These are phyloP conservation scores for Synodontis membranacea DNA, from an alignment of 2,113 vertebrate genomes.

Conservation along the genomic window DNA sequence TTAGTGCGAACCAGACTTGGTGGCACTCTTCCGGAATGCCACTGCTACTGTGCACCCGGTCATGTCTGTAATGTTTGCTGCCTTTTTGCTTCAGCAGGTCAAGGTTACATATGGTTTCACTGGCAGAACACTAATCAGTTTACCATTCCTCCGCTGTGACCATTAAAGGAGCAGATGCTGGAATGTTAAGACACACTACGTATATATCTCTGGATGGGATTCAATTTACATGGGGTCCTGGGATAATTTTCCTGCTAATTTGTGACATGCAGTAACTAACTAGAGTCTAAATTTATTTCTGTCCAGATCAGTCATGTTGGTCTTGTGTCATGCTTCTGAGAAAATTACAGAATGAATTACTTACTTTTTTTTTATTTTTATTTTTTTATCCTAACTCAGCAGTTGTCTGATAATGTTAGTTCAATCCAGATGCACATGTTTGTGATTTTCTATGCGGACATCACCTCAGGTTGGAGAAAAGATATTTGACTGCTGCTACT, in stretches of 20 bases:
- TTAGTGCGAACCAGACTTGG: background rate
- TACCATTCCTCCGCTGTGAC: conserved; percentile 5
- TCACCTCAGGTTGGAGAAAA: background rate
- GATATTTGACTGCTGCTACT: background rate
- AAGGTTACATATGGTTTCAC: background rate
- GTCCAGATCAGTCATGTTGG: background rate
- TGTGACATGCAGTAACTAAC: too few relatives aligned
- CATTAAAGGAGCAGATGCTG: conserved; percentile 9
- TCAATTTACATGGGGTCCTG: background rate
- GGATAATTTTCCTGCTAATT: background rate
- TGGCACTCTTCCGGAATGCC: background rate
- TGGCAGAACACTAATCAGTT: conserved; percentile 10
- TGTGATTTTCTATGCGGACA: background rate
- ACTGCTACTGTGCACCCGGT: background rate
- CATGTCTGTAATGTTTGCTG: background rate
- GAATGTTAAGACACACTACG: background rate
- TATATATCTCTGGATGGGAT: background rate
- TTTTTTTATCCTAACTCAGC: background rate
- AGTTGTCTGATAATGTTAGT: background rate
- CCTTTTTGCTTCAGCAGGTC: background rate
- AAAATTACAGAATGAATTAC: background rate
- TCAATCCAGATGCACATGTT: background rate
- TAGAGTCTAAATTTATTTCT: too few relatives aligned
- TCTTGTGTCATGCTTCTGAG: background rate
- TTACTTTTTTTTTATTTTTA: background rate